These are phyloP conservation scores for Melanargia galathea DNA, from an alignment of 2,888 invertebrate species.

Conservation along the genomic window DNA sequence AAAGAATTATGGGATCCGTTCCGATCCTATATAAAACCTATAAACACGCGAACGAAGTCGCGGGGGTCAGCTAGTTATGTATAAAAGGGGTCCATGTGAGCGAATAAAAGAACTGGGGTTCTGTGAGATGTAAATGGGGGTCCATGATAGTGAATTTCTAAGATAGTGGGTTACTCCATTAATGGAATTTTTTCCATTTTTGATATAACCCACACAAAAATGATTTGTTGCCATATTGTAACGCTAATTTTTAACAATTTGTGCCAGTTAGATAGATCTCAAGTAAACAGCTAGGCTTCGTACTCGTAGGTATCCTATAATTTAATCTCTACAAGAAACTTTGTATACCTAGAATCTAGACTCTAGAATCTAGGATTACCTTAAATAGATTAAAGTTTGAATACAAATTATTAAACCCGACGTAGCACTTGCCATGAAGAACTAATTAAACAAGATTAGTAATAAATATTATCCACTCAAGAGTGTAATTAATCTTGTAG, in stretches of 20 bases:
- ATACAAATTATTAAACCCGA: slow-evolving; percentile 16
- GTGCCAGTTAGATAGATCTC: slow-evolving; percentile 3
- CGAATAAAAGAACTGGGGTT: too few relatives aligned
- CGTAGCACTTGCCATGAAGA: slow-evolving; percentile 1
- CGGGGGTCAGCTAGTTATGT: too few relatives aligned
- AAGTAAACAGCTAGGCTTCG: not conserved
- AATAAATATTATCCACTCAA: slow-evolving; percentile 5
- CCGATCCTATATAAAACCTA: too few relatives aligned
- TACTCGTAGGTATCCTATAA: not conserved
- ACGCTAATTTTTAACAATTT: slow-evolving; percentile 10
- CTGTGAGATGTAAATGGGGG: too few relatives aligned
- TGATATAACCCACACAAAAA: too few relatives aligned
- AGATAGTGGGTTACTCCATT: too few relatives aligned
- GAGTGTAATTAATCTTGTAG: slow-evolving; percentile 1
- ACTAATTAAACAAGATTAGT: slow-evolving; percentile 3
- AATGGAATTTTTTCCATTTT: too few relatives aligned
- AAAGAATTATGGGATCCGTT: too few relatives aligned
- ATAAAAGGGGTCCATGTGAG: too few relatives aligned
- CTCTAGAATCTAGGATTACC: slow-evolving; percentile 1
- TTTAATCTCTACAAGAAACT: slow-evolving; percentile 10
- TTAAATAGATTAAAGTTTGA: not conserved
- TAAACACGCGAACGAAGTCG: too few relatives aligned
- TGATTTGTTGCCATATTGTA: too few relatives aligned
- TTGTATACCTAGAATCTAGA: slow-evolving; percentile 10
- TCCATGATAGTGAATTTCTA: too few relatives aligned